Evolutionary conservation across 2,797 vertebrate genomes (phyloP).

Genomic region (Vespertilio murinus): DNA sequence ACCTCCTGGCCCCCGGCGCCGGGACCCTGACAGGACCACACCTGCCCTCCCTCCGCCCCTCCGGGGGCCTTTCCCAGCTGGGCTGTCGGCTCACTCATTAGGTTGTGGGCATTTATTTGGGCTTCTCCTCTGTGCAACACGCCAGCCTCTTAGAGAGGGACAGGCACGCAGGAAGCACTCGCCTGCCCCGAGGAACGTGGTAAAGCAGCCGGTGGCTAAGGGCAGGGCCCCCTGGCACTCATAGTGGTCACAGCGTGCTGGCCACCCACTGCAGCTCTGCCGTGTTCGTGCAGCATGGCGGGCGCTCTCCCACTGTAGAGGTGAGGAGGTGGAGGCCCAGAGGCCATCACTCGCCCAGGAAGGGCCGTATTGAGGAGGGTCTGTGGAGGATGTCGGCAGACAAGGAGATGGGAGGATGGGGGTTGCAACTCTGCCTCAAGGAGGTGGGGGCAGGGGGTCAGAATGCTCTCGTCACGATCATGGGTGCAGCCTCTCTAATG

Average conservation of each 20-base stretch:
- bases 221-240: rapidly evolving
- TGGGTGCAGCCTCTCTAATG: not conserved
- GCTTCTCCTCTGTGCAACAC: not conserved
- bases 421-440: too few relatives aligned
- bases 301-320: not conserved
- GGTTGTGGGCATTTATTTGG: not conserved
- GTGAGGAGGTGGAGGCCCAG: not conserved
- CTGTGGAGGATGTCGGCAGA: not conserved
- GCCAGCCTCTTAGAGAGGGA: not conserved
- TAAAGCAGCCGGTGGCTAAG: not conserved
- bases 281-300: rapidly evolving
- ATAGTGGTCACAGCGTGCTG: rapidly evolving
- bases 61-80: not conserved
- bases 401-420: too few relatives aligned
- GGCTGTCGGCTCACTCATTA: not conserved
- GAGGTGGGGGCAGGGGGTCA: rapidly evolving
- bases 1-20: not conserved
- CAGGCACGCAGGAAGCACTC: not conserved
- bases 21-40: not conserved
- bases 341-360: not conserved
- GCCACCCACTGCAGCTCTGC: not conserved
- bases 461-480: not conserved
- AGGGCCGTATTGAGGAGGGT: not conserved
- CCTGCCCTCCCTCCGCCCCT: not conserved
- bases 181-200: not conserved